Conservation (phyloP, 2,888 invertebrate genomes). For the Amblyjoppa proteus region DNA sequence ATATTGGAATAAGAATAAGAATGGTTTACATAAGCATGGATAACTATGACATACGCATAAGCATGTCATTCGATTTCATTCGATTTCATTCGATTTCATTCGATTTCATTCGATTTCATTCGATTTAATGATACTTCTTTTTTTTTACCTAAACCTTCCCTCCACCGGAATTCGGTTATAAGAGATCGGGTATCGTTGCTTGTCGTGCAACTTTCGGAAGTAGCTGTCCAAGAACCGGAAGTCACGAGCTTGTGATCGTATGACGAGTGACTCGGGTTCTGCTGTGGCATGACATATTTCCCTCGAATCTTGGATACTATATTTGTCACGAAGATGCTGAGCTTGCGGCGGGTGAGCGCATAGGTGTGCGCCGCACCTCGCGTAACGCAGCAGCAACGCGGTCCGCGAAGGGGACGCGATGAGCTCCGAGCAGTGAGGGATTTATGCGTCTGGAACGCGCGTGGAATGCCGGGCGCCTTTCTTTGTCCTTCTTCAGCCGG, state of each 20-base stretch:
- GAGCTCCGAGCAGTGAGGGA: slow-evolving; percentile 75
- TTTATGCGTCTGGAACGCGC: slow-evolving; percentile 81
- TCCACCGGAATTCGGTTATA: too few relatives aligned
- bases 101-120: too few relatives aligned
- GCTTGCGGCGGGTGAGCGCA: slow-evolving; percentile 50
- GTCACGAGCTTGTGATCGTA: background rate
- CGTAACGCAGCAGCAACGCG: slow-evolving; percentile 73
- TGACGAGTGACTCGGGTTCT: background rate
- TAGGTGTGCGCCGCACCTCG: slow-evolving; percentile 70
- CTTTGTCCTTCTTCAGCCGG: slow-evolving; percentile 71
- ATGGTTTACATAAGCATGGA: too few relatives aligned
- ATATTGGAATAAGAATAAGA: too few relatives aligned
- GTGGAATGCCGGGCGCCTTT: slow-evolving; percentile 72
- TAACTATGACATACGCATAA: too few relatives aligned
- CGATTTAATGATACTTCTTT: too few relatives aligned
- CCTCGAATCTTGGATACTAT: slow-evolving; percentile 39
- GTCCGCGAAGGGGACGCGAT: slow-evolving; percentile 62
- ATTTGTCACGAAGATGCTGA: slow-evolving; percentile 59
- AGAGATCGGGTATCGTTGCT: background rate
- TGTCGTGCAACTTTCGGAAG: background rate
- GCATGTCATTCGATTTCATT: too few relatives aligned
- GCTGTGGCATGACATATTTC: slow-evolving; percentile 2
- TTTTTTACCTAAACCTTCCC: too few relatives aligned
- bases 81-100: too few relatives aligned
- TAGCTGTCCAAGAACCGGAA: background rate